These are phyloP conservation scores for Dolichallabes microphthalmus DNA, from an alignment of 2,113 vertebrate species.

Conservation along the genomic window DNA sequence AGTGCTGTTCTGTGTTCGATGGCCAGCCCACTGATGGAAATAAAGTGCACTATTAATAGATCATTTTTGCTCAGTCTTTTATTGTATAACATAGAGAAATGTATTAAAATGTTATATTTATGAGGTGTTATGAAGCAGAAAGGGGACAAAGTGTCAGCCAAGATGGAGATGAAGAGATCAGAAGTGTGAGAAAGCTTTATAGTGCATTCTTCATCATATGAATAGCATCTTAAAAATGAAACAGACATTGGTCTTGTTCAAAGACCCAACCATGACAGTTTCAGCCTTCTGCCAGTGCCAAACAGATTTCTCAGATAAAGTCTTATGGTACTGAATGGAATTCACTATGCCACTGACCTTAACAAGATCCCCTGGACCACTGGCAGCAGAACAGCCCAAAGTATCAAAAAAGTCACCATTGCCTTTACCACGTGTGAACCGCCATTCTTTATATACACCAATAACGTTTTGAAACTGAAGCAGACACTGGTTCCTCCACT, in stretches of 20 bases:
- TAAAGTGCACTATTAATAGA: neutral
- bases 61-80: neutral
- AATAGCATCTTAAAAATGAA: neutral
- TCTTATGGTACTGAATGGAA: too few species aligned
- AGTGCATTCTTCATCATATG: neutral
- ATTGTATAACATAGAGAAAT: neutral
- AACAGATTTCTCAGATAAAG: too few species aligned
- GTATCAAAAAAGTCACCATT: too few species aligned
- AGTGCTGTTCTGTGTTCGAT: neutral
- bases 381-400: too few species aligned
- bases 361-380: too few species aligned
- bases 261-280: too few species aligned
- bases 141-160: neutral
- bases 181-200: slow-evolving; percentile 11
- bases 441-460: neutral
- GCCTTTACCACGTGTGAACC: too few species aligned
- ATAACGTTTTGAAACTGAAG: neutral
- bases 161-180: neutral
- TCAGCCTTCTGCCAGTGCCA: too few species aligned
- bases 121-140: neutral
- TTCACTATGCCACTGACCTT: too few species aligned
- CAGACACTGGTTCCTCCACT: neutral
- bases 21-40: neutral
- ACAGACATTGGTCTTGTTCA: neutral
- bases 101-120: neutral